Evolutionary conservation across 2,797 vertebrate species (phyloP).

Genomic region (Darevskia nairensis): DNA sequence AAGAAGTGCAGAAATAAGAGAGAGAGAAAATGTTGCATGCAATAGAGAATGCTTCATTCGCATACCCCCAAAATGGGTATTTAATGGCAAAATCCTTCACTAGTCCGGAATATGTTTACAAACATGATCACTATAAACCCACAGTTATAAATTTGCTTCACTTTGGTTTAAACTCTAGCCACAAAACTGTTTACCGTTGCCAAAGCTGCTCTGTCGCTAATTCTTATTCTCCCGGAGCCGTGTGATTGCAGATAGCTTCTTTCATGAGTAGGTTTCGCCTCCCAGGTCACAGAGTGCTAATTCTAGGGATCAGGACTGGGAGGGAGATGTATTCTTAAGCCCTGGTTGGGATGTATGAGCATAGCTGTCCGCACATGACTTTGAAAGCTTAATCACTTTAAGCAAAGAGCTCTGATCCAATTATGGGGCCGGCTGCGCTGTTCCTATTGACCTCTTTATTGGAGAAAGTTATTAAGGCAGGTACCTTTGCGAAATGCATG

Average conservation of each 20-base stretch:
- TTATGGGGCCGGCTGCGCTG: constrained; percentile 49
- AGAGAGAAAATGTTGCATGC: too few species aligned
- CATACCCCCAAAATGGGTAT: too few species aligned
- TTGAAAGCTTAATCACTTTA: constrained; percentile 68
- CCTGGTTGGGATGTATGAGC: constrained; percentile 54
- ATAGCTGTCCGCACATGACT: constrained; percentile 43
- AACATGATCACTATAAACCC: not conserved
- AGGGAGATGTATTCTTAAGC: constrained; percentile 51
- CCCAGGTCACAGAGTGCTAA: constrained; percentile 57
- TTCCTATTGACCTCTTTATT: constrained; percentile 56
- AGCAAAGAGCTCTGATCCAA: constrained; percentile 62
- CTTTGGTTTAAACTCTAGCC: constrained; percentile 45
- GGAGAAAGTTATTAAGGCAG: constrained; percentile 48
- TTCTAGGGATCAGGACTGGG: constrained; percentile 61
- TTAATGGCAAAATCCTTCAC: not conserved
- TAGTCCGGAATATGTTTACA: too few species aligned
- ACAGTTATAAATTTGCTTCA: not conserved
- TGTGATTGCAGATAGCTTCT: constrained; percentile 42
- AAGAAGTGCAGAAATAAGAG: too few species aligned
- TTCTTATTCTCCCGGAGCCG: constrained; percentile 53
- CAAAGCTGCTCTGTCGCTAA: constrained; percentile 9
- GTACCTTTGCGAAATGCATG: constrained; percentile 28
- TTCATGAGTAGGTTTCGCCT: constrained; percentile 53
- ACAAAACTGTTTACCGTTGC: constrained; percentile 36
- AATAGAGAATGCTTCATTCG: too few species aligned